phyloP scores from a whole-genome alignment of 2,888 invertebrate species.

The Melieria crassipennis region DNA sequence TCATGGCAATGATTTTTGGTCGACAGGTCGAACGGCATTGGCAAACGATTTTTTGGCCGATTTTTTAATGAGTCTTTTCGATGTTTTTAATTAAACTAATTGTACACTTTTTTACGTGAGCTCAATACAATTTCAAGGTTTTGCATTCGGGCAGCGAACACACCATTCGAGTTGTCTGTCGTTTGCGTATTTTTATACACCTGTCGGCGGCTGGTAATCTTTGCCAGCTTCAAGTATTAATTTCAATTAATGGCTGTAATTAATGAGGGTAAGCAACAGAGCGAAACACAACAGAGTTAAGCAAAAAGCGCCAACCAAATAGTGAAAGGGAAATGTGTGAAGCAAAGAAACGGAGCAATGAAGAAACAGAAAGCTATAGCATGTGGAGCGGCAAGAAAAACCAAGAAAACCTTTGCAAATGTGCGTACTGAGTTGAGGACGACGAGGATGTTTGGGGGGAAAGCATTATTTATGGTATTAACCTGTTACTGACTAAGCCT shows the following conservation, averaged over 20 bases:
- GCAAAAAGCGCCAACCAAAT: background rate
- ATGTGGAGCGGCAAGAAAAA: background rate
- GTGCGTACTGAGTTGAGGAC: background rate
- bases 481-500: background rate
- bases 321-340: background rate
- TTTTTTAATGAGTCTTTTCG: too few relatives aligned
- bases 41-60: too few relatives aligned
- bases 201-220: background rate
- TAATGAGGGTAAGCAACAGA: background rate
- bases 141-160: too few relatives aligned
- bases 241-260: background rate
- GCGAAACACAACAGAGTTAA: background rate
- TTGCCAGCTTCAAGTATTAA: background rate
- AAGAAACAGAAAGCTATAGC: background rate
- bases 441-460: too few relatives aligned
- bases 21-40: too few relatives aligned
- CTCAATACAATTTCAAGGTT: too few relatives aligned
- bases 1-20: too few relatives aligned
- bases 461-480: slow-evolving; percentile 14
- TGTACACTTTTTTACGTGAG: too few relatives aligned
- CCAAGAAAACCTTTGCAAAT: background rate
- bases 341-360: background rate
- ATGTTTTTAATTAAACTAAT: too few relatives aligned
- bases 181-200: background rate
- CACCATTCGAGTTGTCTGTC: background rate